Base-by-base conservation (phyloP, 2,888 invertebrate species). In the Villa cingulata region DNA sequence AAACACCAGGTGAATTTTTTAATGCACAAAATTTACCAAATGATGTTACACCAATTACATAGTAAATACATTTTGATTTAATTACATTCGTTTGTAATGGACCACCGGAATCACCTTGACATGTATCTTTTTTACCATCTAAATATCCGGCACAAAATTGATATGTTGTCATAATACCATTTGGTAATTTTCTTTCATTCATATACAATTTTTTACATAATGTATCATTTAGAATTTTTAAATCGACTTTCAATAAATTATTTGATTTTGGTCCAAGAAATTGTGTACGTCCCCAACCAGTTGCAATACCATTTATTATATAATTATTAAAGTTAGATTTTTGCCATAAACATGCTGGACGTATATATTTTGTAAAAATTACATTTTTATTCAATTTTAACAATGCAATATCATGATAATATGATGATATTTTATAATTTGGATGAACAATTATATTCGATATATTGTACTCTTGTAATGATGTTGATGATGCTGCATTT, bases 351-450 rank as follows among this genome's bases (percentile, higher is more conserved):
- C 70, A 70, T 1, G 65, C 68, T 4, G 70, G 70, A 45, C 62
- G 62, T 20, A 70, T 60, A 4, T 51, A 53, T 2, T 57, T 49
- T 2, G 63, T 59, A 6, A 70, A 56, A 9, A 51, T 50, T 2
- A 57, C 64, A 7, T 52, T 51, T n/a, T 54, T 57, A 9, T 55
- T 56, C 2, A 78, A 61, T 53, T 71, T 64, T 1, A 80, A 51
- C 5, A 80, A 58, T 4, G 77, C 79, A 52, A 80, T 77, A 51
- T 80, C 80, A 49, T 76, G 69, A 56, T 79, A 78, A 57, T 74
- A 72, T 12, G 64, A 60, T 0, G 72, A 70, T 7, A 68, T 66
- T 14, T 61, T 64, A 58, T 77, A 77, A 38, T 70, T 61, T 2
- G 75, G 75, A 62, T 77, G 75, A 16, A 64, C 53, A 16, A 71